Evolutionary conservation across 2,797 vertebrate genomes (phyloP), one percentile per base, ranked within the genome.

Genomic region (Lepus oiostolus): DNA sequence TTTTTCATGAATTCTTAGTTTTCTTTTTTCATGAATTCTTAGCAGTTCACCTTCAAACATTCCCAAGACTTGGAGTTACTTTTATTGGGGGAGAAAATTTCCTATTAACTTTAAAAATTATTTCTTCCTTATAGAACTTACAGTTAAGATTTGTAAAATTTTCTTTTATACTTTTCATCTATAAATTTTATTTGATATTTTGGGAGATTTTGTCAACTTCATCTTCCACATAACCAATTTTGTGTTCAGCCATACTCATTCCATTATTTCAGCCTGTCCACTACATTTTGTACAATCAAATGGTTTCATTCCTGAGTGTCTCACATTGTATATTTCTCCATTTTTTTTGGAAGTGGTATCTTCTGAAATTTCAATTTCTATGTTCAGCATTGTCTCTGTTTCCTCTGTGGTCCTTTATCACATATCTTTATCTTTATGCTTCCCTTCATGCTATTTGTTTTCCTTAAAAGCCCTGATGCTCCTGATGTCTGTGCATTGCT

Each of bases 161-260:
- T 85, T 52, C 1, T 76, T 82, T 76, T 68, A 26, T 81, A 58
- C n/a, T 96, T 93, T 85, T 90, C 42, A 76, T 52, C 90, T 90
- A 28, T 72, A n/a, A 72, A 79, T 38, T 76, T 89, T 58, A 83
- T 38, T 65, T 38, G 76, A 52, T 19, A 35, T 81, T 84, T 60
- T 62, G 21, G 30, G 47, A 84, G 50, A 71, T 76, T 87, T 70
- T 90, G 63, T 75, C 74, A 91, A 63, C 68, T 93, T 93, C 58
- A 50, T 94, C 47, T 93, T 85, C 58, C 35, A 88, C 38, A 84
- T 70, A 71, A 76, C 28, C n/a, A 35, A 74, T 72, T 87, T 79
- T 91, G 24, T 82, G 95, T 96, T 83, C 5, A 80, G 47, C 47
- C 24, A 58, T 63, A 22, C 0, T 21, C 60, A 81, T 87, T 71